phyloP scores from a whole-genome alignment of 2,113 vertebrate genomes.

The Microtus pennsylvanicus region DNA sequence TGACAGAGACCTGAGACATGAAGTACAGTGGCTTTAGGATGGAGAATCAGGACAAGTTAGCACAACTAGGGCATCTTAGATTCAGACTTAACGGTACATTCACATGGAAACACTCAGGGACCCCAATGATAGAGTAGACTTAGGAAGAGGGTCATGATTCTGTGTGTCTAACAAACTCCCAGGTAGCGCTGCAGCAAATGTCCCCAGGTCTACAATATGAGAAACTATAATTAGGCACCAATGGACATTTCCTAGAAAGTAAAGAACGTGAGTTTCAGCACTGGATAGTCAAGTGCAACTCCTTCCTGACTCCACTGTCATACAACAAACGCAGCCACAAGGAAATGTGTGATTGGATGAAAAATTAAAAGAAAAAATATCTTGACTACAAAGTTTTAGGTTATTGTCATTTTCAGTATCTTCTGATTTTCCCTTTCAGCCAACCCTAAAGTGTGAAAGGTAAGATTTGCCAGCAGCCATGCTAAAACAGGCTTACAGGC shows the following conservation, averaged over 20 bases:
- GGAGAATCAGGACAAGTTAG: not conserved
- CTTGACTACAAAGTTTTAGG: not conserved
- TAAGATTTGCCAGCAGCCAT: not conserved
- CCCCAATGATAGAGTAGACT: not conserved
- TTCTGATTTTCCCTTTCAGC: not conserved
- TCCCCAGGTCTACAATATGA: not conserved
- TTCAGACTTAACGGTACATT: not conserved
- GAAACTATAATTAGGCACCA: not conserved
- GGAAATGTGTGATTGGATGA: not conserved
- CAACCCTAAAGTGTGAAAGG: not conserved
- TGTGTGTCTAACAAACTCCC: not conserved
- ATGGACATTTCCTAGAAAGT: not conserved
- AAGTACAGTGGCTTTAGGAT: accelerated
- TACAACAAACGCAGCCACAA: not conserved
- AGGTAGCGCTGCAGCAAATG: too few relatives aligned
- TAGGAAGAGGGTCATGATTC: not conserved
- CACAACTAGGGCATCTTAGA: not conserved
- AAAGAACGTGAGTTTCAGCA: not conserved
- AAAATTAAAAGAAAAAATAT: not conserved
- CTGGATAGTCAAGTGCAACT: not conserved
- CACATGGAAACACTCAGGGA: not conserved
- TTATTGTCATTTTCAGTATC: not conserved
- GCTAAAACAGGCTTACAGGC: not conserved
- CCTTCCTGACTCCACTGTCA: not conserved
- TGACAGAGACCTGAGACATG: not conserved